phyloP scores from a whole-genome alignment of 2,888 invertebrate species.

The Spodoptera littoralis region DNA sequence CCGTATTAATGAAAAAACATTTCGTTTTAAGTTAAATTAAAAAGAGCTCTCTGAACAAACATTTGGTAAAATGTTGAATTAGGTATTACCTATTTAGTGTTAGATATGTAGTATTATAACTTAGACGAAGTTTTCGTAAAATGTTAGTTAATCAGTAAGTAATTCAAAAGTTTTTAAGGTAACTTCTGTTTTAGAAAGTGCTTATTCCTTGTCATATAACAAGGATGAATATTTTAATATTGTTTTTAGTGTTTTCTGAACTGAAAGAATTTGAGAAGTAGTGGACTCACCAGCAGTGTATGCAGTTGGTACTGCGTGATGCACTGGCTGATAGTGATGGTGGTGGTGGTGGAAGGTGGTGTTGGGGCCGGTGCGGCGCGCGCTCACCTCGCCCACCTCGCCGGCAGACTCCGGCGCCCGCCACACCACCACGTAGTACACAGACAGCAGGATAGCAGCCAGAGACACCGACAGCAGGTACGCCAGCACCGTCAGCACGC shows the following conservation, averaged over 20 bases:
- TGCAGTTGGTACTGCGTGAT: not conserved
- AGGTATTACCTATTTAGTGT: no score
- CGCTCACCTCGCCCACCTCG: slow-evolving; percentile 61
- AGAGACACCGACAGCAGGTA: slow-evolving; percentile 96
- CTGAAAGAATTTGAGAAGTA: no score
- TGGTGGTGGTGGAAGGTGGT: slow-evolving; percentile 22
- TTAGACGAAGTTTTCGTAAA: no score
- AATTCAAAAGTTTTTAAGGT: no score
- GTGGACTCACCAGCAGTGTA: slow-evolving; percentile 28
- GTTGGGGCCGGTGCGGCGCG: slow-evolving; percentile 54
- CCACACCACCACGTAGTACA: slow-evolving; percentile 95
- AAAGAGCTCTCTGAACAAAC: no score
- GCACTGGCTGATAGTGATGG: slow-evolving; percentile 7
- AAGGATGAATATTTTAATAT: no score
- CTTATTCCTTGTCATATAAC: no score
- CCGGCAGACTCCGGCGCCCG: slow-evolving; percentile 88
- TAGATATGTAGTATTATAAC: no score
- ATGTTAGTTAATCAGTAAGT: no score
- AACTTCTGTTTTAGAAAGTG: no score
- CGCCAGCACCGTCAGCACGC: slow-evolving; percentile 93
- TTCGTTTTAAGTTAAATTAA: slow-evolving; percentile 2
- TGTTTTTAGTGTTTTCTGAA: no score
- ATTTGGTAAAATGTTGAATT: no score
- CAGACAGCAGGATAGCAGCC: slow-evolving; percentile 94
- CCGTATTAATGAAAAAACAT: not conserved